phyloP scores from a whole-genome alignment of 2,797 vertebrate species.

The Trematomus bernacchii region DNA sequence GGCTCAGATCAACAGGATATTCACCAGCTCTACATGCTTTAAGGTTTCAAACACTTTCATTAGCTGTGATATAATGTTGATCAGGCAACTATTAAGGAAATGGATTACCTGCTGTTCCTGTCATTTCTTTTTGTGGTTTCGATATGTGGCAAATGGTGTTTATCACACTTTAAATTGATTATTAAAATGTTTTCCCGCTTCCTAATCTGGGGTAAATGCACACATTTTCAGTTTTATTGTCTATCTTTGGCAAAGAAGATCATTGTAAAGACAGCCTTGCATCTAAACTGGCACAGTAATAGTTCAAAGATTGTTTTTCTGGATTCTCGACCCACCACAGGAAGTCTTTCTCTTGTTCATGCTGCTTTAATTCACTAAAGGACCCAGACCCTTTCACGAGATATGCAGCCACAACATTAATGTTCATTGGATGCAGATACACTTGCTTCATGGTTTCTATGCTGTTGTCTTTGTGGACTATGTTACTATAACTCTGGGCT shows the following conservation, averaged over 20 bases:
- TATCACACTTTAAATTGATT: background rate
- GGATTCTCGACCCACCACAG: background rate
- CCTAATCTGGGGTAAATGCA: background rate
- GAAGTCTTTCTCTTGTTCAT: conserved; percentile 9
- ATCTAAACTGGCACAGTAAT: background rate
- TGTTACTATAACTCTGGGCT: background rate
- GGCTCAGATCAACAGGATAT: too few relatives aligned
- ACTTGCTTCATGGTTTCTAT: background rate
- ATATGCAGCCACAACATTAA: background rate
- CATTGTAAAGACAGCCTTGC: background rate
- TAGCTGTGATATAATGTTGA: background rate
- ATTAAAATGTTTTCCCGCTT: background rate
- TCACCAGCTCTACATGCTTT: background rate
- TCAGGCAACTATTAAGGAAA: background rate
- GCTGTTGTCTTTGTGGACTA: background rate
- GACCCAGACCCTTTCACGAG: conserved; percentile 19
- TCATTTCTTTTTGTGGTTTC: background rate
- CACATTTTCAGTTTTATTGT: background rate
- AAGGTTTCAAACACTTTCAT: background rate
- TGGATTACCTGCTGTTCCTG: too few relatives aligned
- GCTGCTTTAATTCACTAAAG: conserved; percentile 27
- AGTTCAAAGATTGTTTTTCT: background rate
- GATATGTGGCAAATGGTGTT: background rate
- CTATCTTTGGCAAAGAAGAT: background rate
- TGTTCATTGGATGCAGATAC: background rate